These are phyloP conservation scores for Enteromius trimaculatus DNA, from an alignment of 2,797 vertebrate species.

Conservation along the genomic window DNA sequence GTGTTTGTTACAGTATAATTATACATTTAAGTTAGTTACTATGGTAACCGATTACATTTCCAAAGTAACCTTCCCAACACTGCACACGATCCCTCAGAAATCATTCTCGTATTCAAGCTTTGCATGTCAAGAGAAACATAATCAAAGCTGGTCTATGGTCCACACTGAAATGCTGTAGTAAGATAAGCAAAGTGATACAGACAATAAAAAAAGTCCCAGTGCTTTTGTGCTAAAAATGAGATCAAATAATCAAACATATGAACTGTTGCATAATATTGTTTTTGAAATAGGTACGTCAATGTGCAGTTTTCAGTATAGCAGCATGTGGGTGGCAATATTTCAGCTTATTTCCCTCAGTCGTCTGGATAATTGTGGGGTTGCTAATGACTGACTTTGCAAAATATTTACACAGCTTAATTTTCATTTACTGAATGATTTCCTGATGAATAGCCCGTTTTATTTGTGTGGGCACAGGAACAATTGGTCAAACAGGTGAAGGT, in stretches of 20 bases:
- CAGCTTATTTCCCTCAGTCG: not conserved
- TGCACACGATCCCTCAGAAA: not conserved
- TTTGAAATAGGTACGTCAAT: not conserved
- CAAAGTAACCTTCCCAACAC: too few species aligned
- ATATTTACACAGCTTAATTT: constrained; percentile 2
- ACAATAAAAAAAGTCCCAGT: not conserved
- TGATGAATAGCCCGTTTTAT: not conserved
- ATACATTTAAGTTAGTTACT: too few species aligned
- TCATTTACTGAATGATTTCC: constrained; percentile 5
- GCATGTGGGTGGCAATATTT: constrained; percentile 4
- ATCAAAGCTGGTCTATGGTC: not conserved
- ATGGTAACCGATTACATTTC: too few species aligned
- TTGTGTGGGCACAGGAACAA: constrained; percentile 33
- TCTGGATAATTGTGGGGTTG: not conserved
- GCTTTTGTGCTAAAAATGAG: not conserved
- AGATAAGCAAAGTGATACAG: not conserved
- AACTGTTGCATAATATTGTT: not conserved
- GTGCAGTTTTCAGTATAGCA: not conserved
- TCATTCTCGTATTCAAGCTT: not conserved
- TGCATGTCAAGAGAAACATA: not conserved
- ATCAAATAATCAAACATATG: not conserved
- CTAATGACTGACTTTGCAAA: constrained; percentile 12
- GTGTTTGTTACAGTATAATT: too few species aligned
- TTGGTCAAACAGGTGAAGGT: constrained; percentile 1
- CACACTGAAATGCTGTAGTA: too few species aligned